phyloP scores from a whole-genome alignment of 2,797 vertebrate genomes.

The Fringilla coelebs region DNA sequence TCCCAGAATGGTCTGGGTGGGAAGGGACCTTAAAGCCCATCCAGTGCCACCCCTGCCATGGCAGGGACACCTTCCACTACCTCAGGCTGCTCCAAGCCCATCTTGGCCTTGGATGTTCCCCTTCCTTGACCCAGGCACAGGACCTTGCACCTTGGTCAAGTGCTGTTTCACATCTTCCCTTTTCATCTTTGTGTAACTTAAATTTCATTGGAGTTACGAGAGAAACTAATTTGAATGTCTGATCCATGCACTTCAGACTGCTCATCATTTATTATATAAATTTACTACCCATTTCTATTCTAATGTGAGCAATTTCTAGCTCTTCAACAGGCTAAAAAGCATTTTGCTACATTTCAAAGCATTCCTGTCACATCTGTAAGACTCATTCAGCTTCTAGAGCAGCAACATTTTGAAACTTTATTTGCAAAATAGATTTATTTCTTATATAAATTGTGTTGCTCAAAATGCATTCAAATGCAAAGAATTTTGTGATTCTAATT shows the following conservation, averaged over 20 bases:
- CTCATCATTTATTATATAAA: not conserved
- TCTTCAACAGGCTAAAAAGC: not conserved
- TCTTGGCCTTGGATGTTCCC: too few relatives aligned
- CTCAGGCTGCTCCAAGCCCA: not conserved
- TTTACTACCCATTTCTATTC: not conserved
- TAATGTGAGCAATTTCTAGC: conserved; percentile 4
- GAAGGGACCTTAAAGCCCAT: not conserved
- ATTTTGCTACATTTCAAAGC: not conserved
- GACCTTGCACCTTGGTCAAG: not conserved
- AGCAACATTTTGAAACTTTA: not conserved
- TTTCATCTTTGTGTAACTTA: not conserved
- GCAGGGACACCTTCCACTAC: not conserved
- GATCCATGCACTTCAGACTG: not conserved
- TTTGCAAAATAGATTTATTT: not conserved
- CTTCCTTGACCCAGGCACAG: not conserved
- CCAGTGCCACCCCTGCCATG: not conserved
- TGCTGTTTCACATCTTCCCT: not conserved
- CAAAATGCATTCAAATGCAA: not conserved
- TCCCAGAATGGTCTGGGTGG: not conserved
- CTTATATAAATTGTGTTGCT: not conserved
- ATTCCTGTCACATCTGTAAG: not conserved
- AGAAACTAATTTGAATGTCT: not conserved
- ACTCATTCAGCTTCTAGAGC: not conserved
- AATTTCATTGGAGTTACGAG: not conserved
- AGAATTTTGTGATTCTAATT: not conserved